These are phyloP conservation scores for Staurois parvus DNA, from an alignment of 2,797 vertebrate species.

Conservation along the genomic window DNA sequence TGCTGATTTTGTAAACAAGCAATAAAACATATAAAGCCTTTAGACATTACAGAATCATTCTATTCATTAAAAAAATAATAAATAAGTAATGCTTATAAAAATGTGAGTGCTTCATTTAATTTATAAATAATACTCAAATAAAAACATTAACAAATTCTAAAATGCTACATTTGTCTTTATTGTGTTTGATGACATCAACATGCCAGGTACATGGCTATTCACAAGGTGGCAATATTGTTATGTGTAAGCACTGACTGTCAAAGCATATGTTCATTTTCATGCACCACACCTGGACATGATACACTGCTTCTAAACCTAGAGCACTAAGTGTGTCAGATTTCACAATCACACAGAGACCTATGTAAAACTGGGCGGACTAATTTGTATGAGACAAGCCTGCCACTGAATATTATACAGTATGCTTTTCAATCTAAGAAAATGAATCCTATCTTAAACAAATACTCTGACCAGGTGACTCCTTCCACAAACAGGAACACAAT, in stretches of 20 bases:
- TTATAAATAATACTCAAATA: not conserved
- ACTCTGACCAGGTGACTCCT: not conserved
- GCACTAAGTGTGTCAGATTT: slow-evolving; percentile 34
- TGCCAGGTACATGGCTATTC: slow-evolving; percentile 56
- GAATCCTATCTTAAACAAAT: slow-evolving; percentile 55
- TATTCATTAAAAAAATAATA: not conserved
- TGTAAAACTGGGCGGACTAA: slow-evolving; percentile 16
- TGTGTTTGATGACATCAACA: not conserved
- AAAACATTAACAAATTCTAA: not conserved
- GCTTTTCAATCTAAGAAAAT: slow-evolving; percentile 24
- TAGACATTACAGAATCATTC: not conserved
- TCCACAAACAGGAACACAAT: slow-evolving; percentile 23
- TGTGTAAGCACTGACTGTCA: not conserved
- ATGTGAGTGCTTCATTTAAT: not conserved
- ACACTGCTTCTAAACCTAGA: slow-evolving; percentile 4
- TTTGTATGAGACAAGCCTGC: not conserved
- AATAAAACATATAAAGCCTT: too few relatives aligned
- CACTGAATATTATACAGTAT: slow-evolving; percentile 11
- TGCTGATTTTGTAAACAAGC: too few relatives aligned
- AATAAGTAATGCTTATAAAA: not conserved
- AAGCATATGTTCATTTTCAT: not conserved
- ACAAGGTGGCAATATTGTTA: slow-evolving; percentile 73
- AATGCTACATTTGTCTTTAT: not conserved
- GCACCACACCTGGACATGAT: slow-evolving; percentile 33
- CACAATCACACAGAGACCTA: not conserved